Conservation (phyloP, 1,140 invertebrate species). For the Caenorhabditis tropicalis region DNA sequence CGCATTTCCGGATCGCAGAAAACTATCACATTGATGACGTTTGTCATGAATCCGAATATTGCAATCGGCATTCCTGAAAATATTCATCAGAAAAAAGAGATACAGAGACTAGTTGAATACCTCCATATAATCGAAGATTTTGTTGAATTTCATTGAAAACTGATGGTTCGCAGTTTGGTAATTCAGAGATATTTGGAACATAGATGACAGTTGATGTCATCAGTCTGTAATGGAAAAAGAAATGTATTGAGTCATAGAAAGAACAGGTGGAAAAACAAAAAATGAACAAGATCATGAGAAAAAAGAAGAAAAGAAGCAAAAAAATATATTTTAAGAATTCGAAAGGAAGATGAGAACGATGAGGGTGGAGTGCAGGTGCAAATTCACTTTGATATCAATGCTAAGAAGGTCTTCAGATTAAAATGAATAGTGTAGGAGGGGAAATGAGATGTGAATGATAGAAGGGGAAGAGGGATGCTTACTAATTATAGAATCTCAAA, state of each 20-base stretch:
- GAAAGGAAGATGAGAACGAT: background rate
- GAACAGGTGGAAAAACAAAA: background rate
- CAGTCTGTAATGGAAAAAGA: constrained; percentile 29
- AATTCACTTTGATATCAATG: background rate
- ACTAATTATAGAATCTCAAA: background rate
- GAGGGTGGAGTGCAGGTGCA: no score
- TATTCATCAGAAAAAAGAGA: no score
- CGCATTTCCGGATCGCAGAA: constrained; percentile 69
- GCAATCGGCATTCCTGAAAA: constrained; percentile 65
- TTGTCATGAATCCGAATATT: constrained; percentile 68
- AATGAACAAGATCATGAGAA: no score
- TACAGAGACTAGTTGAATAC: no score
- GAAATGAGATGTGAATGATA: background rate
- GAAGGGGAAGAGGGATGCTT: background rate
- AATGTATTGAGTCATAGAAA: background rate
- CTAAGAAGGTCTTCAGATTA: background rate
- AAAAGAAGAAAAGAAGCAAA: background rate
- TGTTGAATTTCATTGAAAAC: constrained; percentile 48
- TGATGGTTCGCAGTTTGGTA: constrained; percentile 42
- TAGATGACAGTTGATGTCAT: constrained; percentile 37
- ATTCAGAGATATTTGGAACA: background rate
- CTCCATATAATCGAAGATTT: constrained; percentile 41
- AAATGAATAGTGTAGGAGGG: constrained; percentile 4
- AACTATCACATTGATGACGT: constrained; percentile 69
- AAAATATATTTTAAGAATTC: background rate